Evolutionary conservation across 2,888 invertebrate genomes (phyloP).

Genomic region (Anagyrus pseudococci): DNA sequence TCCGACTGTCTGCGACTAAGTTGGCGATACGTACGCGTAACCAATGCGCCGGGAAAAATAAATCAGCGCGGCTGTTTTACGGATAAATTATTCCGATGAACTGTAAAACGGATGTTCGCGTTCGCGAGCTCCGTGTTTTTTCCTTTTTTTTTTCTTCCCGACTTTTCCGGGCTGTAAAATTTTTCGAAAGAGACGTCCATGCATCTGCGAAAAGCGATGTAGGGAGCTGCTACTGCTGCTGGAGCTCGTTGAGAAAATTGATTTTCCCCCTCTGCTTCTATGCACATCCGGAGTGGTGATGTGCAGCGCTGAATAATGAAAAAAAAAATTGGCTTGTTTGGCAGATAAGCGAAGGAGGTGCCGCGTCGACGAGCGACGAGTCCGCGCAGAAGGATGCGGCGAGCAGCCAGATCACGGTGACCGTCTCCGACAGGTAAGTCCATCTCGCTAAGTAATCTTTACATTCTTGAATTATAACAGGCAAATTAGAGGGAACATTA

Average conservation of each 20-base stretch:
- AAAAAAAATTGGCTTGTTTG: constrained; percentile 17
- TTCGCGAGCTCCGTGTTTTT: not conserved
- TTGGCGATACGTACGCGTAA: too few relatives aligned
- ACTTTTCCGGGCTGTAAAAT: not conserved
- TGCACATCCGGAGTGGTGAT: too few relatives aligned
- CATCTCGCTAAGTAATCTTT: not conserved
- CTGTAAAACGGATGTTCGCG: too few relatives aligned
- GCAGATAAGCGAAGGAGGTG: constrained; percentile 58
- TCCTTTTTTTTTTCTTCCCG: not conserved
- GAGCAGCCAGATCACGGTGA: constrained; percentile 58
- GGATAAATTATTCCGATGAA: too few relatives aligned
- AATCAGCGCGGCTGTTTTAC: too few relatives aligned
- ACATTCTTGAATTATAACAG: too few relatives aligned
- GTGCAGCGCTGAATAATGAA: not conserved
- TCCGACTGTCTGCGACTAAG: too few relatives aligned
- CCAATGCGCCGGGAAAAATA: too few relatives aligned
- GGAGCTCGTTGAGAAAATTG: too few relatives aligned
- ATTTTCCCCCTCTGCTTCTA: not conserved
- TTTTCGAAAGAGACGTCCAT: not conserved
- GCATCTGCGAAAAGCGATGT: not conserved
- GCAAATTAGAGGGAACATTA: too few relatives aligned
- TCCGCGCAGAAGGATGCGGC: constrained; percentile 55
- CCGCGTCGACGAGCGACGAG: constrained; percentile 63
- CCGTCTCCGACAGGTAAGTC: constrained; percentile 55
- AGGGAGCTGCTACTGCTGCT: too few relatives aligned